Conservation (phyloP, 1,140 invertebrate species). For the Calliphora vicina region DNA sequence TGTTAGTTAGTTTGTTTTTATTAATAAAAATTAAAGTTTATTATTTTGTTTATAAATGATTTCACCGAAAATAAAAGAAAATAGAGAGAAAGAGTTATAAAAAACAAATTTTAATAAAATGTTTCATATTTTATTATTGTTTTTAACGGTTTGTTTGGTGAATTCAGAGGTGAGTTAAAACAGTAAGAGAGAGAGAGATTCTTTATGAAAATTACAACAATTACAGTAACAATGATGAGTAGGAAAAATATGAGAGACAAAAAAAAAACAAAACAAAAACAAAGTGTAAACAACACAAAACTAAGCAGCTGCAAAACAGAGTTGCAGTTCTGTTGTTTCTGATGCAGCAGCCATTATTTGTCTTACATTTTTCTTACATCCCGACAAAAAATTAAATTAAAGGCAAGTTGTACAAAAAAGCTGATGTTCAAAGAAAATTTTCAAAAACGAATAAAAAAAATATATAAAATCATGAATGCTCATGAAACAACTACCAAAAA, state of each 20-base stretch:
- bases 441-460: neutral
- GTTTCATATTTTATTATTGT: too few species aligned
- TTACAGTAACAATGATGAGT: neutral
- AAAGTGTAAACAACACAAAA: neutral
- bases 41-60: neutral
- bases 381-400: neutral
- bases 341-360: neutral
- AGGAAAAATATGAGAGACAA: too few species aligned
- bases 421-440: neutral
- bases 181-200: neutral
- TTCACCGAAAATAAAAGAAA: neutral
- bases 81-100: neutral
- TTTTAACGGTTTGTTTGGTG: neutral
- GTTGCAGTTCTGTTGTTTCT: neutral
- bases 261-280: too few species aligned
- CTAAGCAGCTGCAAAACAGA: neutral
- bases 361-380: neutral
- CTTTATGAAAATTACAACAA: neutral
- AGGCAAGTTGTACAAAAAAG: neutral
- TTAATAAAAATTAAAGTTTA: neutral
- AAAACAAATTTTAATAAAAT: neutral
- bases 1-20: constrained; percentile 23
- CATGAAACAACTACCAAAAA: neutral
- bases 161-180: too few species aligned
- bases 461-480: too few species aligned